Evolutionary conservation across 2,797 vertebrate species (phyloP).

Genomic region (Pelochelys cantorii): DNA sequence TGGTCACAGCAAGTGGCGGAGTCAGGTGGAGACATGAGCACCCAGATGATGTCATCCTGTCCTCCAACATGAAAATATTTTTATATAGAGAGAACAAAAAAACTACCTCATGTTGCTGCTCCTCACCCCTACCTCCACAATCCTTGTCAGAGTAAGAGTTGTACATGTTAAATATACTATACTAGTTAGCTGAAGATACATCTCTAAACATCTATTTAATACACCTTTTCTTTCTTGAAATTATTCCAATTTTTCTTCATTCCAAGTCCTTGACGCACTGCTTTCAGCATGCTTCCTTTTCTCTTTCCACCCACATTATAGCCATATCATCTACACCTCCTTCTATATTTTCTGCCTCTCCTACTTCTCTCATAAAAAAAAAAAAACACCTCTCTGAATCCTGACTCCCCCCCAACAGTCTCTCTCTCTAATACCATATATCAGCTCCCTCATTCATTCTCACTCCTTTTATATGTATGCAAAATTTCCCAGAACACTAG

Average conservation of each 20-base stretch:
- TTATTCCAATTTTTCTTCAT: fast-evolving
- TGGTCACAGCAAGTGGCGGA: too few relatives aligned
- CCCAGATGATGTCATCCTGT: too few relatives aligned
- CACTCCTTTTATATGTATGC: background rate
- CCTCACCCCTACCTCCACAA: background rate
- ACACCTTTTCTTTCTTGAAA: fast-evolving
- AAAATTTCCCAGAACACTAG: background rate
- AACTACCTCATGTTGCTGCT: background rate
- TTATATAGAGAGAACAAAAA: too few relatives aligned
- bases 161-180: background rate
- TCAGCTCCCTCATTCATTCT: background rate
- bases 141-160: background rate
- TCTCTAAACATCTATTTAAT: background rate
- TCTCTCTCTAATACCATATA: background rate
- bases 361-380: background rate
- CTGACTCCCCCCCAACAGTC: fast-evolving
- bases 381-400: background rate
- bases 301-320: background rate
- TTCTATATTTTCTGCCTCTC: background rate
- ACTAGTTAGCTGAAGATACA: background rate
- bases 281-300: background rate
- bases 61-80: too few relatives aligned
- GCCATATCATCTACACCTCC: fast-evolving
- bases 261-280: background rate
- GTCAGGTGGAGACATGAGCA: too few relatives aligned